phyloP scores from a whole-genome alignment of 2,888 invertebrate genomes.

The Alsophila aescularia region DNA sequence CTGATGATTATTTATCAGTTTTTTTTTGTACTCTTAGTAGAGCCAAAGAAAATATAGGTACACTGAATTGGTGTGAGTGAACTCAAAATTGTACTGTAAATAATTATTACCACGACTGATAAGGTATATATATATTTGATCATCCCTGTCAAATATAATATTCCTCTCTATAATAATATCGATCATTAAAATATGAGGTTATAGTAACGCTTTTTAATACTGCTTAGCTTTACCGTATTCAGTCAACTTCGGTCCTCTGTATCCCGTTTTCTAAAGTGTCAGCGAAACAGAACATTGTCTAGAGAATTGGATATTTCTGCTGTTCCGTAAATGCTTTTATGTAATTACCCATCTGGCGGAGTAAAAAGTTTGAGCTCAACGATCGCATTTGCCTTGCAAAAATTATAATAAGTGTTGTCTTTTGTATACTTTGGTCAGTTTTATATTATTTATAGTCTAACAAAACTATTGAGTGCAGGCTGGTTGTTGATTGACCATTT shows the following conservation, averaged over 20 bases:
- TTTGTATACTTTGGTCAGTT: no score
- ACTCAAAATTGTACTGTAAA: no score
- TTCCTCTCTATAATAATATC: no score
- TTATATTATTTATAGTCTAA: neutral
- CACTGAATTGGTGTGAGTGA: no score
- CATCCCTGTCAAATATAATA: no score
- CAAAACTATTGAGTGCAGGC: neutral
- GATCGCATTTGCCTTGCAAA: neutral
- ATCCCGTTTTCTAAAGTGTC: slow-evolving; percentile 17
- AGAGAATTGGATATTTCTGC: slow-evolving; percentile 11
- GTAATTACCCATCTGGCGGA: slow-evolving; percentile 11
- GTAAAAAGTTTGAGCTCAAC: neutral
- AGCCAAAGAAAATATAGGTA: no score
- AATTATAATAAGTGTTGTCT: no score
- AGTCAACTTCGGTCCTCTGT: neutral
- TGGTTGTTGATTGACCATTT: no score
- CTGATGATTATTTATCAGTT: no score
- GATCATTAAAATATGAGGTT: neutral
- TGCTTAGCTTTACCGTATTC: neutral
- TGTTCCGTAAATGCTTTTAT: slow-evolving; percentile 17
- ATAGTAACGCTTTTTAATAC: neutral
- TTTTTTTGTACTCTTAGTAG: no score
- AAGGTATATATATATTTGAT: no score
- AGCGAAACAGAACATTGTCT: slow-evolving; percentile 21
- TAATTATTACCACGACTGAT: no score